phyloP scores from a whole-genome alignment of 35 echinoderm and acorn worm species.

The Holothuria glaberrima region DNA sequence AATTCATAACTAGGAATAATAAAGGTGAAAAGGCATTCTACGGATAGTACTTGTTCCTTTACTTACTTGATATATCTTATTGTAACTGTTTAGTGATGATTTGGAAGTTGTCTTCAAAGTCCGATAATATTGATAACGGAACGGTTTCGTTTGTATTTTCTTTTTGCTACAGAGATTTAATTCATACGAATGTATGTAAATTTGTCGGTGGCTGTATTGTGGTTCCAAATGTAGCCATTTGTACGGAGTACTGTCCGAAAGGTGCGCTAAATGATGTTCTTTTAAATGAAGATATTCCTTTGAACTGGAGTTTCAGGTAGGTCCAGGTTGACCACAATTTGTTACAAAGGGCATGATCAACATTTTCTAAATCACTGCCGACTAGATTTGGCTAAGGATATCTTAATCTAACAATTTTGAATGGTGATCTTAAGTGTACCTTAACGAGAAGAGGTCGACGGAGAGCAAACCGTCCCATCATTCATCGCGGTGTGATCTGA shows the following conservation, averaged over 20 bases:
- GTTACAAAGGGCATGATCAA: too few species aligned
- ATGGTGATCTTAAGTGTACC: too few species aligned
- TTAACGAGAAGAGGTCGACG: too few species aligned
- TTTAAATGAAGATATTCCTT: conserved; percentile 95
- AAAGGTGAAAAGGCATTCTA: background rate
- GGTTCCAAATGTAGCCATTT: conserved; percentile 83
- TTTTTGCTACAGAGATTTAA: conserved; percentile 74
- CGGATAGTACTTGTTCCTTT: background rate
- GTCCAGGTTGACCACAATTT: background rate
- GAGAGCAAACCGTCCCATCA: too few species aligned
- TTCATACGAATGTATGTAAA: conserved; percentile 91
- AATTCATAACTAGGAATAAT: background rate
- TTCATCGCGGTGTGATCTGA: too few species aligned
- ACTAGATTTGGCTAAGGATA: too few species aligned
- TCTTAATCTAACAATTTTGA: too few species aligned
- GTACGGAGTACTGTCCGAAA: conserved; percentile 96
- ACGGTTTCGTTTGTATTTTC: background rate
- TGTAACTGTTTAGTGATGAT: background rate
- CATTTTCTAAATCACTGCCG: too few species aligned
- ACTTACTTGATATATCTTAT: background rate
- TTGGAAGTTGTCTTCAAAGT: background rate
- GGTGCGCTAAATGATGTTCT: conserved; percentile 93
- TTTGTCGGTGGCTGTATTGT: conserved; percentile 92
- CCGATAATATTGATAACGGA: background rate
- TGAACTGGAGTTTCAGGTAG: conserved; percentile 99